Conservation (phyloP, 1,140 invertebrate genomes). For the Drosophila ficusphila region DNA sequence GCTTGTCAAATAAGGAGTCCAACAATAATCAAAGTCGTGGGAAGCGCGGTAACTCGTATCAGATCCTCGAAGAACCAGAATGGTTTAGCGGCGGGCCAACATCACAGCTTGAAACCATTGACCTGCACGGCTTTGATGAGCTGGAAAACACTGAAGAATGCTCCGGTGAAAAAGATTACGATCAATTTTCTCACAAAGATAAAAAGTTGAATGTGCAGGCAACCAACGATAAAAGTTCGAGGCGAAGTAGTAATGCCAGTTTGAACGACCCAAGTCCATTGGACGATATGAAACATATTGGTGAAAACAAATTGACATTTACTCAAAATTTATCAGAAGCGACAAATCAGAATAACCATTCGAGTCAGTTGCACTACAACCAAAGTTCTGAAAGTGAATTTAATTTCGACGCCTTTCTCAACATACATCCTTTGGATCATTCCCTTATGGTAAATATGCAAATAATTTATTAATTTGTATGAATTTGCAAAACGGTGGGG, state of each 20-base stretch:
- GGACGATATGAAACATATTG: conserved; percentile 10
- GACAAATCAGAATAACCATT: not conserved
- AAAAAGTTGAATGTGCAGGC: conserved; percentile 17
- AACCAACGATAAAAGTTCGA: conserved; percentile 3
- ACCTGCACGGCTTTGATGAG: conserved; percentile 95
- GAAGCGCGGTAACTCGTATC: conserved; percentile 83
- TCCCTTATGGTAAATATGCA: conserved; percentile 85
- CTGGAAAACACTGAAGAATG: conserved; percentile 84
- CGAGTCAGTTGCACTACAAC: conserved; percentile 2
- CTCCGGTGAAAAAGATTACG: conserved; percentile 3
- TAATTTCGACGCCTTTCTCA: conserved; percentile 89
- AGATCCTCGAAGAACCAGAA: conserved; percentile 87
- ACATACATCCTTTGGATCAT: conserved; percentile 87
- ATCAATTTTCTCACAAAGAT: conserved; percentile 79
- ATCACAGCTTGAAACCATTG: conserved; percentile 96
- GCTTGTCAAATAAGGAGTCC: conserved; percentile 52
- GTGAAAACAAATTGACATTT: not conserved
- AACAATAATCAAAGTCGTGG: conserved; percentile 23
- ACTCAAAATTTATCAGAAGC: not conserved
- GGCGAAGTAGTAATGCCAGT: conserved; percentile 39
- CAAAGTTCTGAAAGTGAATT: conserved; percentile 52
- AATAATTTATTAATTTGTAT: not conserved
- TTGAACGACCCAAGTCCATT: conserved; percentile 13
- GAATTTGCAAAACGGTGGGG: no score
- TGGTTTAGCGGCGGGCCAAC: conserved; percentile 95